Conservation (phyloP, 2,797 vertebrate genomes). For the Spondyliosoma cantharus region DNA sequence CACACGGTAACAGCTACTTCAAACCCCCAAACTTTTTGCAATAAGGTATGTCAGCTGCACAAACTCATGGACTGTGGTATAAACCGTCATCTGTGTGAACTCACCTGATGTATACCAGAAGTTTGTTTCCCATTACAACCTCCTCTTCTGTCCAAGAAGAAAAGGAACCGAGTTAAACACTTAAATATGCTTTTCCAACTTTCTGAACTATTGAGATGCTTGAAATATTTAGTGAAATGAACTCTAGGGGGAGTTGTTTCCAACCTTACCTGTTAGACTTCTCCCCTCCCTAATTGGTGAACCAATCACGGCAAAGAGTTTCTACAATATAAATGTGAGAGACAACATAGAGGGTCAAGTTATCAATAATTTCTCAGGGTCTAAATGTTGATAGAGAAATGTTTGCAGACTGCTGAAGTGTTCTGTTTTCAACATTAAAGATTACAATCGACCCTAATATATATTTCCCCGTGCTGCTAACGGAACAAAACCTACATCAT, state of each 20-base stretch:
- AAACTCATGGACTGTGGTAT: background rate
- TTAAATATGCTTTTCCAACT: background rate
- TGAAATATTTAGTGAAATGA: background rate
- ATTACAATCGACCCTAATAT: too few species aligned
- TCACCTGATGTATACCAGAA: slow-evolving; percentile 98
- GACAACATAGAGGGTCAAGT: background rate
- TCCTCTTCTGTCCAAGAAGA: slow-evolving; percentile 88
- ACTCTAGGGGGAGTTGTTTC: background rate
- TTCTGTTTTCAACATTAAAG: too few species aligned
- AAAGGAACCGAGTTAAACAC: background rate
- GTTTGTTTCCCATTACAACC: slow-evolving; percentile 97
- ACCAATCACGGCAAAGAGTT: slow-evolving; percentile 94
- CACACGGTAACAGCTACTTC: background rate
- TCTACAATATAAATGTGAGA: slow-evolving; percentile 82
- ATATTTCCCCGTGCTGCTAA: too few species aligned
- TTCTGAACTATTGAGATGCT: background rate
- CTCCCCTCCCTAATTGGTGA: slow-evolving; percentile 90
- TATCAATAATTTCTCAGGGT: background rate
- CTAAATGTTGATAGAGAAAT: too few species aligned
- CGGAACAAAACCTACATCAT: too few species aligned
- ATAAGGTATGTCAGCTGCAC: background rate
- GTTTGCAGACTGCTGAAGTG: too few species aligned
- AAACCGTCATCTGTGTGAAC: background rate
- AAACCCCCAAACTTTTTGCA: too few species aligned
- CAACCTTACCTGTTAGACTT: slow-evolving; percentile 88